phyloP scores from a whole-genome alignment of 2,113 vertebrate species.

The Piliocolobus tephrosceles region DNA sequence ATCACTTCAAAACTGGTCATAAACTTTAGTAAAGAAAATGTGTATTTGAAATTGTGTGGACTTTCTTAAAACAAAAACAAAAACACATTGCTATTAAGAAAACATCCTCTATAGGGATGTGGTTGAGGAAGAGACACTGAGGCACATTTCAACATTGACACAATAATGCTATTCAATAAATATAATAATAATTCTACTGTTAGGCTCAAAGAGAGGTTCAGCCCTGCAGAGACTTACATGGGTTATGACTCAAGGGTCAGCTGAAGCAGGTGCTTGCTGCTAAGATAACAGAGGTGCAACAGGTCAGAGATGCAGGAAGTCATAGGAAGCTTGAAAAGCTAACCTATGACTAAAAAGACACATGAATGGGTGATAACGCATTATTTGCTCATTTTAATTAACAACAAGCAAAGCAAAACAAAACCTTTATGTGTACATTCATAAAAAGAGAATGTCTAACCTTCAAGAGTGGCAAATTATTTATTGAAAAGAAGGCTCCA shows the following conservation, averaged over 20 bases:
- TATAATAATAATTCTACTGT: neutral
- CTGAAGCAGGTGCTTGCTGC: neutral
- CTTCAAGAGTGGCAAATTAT: neutral
- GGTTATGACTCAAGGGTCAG: neutral
- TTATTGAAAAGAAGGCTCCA: neutral
- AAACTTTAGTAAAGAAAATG: conserved; percentile 2
- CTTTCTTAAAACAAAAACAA: conserved; percentile 31
- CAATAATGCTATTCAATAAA: neutral
- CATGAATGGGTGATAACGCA: neutral
- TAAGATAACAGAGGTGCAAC: neutral
- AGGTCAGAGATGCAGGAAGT: neutral
- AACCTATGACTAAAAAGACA: neutral
- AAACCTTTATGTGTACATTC: neutral
- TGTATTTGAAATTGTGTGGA: neutral
- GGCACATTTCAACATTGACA: neutral
- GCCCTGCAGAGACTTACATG: neutral
- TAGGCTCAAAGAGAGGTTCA: neutral
- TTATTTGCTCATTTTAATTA: neutral
- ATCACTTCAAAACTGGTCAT: neutral
- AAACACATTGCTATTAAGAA: neutral
- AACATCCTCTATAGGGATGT: neutral
- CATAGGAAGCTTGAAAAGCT: neutral
- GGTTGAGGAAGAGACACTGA: neutral
- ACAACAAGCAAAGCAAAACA: neutral
- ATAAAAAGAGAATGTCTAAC: neutral